Percentiles rank a stretch among this genome's conserved stretches.
phyloP scores from a whole-genome alignment of 2,113 vertebrate species.

The Colinus virginianus region DNA sequence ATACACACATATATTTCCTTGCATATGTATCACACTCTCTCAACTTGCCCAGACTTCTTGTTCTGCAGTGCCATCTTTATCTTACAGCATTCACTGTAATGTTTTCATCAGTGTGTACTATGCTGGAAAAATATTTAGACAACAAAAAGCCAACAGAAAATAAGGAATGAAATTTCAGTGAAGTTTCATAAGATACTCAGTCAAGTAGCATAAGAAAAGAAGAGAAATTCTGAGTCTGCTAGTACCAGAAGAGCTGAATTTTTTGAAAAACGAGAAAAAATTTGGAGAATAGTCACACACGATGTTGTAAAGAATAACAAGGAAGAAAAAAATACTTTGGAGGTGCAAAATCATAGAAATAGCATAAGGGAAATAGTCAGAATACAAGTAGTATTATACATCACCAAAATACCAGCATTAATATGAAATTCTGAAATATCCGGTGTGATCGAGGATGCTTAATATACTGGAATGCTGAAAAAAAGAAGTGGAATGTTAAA shows the following conservation, averaged over 20 bases:
- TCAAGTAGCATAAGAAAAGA: neutral
- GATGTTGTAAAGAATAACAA: neutral
- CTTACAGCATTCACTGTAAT: neutral
- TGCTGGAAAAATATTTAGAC: neutral
- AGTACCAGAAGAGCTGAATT: neutral
- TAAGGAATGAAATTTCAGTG: neutral
- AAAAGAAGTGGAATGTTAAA: slow-evolving; percentile 37
- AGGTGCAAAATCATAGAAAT: neutral
- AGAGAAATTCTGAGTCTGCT: neutral
- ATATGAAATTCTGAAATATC: slow-evolving; percentile 42
- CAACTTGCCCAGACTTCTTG: neutral
- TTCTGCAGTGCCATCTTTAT: neutral
- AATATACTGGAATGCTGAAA: slow-evolving; percentile 29
- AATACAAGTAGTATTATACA: neutral
- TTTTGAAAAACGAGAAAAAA: neutral
- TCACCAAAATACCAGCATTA: neutral
- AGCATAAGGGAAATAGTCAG: neutral
- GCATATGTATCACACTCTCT: neutral
- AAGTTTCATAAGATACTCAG: neutral
- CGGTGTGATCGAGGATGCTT: neutral
- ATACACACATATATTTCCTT: neutral
- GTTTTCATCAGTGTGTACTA: neutral
- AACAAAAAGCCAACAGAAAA: neutral
- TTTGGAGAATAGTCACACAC: neutral
- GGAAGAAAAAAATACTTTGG: neutral